Evolutionary conservation across 2,797 vertebrate genomes (phyloP).

Genomic region (Megaceryle alcyon): DNA sequence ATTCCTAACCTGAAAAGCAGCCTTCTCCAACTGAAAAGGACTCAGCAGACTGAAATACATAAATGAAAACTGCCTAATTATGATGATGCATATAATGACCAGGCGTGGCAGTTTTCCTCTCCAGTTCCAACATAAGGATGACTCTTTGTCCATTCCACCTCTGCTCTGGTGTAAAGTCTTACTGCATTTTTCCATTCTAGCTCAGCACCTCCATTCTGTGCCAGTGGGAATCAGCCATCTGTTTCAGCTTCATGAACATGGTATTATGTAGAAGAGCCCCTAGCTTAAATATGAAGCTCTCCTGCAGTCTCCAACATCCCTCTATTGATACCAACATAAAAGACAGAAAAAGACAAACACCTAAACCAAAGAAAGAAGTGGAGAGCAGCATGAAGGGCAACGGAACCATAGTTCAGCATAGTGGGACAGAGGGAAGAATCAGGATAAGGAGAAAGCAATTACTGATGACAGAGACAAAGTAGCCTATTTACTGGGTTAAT

Average conservation of each 20-base stretch:
- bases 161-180: neutral
- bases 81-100: neutral
- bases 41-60: neutral
- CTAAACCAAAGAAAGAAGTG: neutral
- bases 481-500: neutral
- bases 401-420: fast-evolving
- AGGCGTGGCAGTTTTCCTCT: neutral
- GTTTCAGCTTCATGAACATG: neutral
- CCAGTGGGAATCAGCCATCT: neutral
- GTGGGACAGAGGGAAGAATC: neutral
- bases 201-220: neutral
- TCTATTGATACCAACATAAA: neutral
- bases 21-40: neutral
- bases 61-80: neutral
- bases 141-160: neutral
- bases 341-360: neutral
- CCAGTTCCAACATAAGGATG: neutral
- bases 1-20: neutral
- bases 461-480: neutral
- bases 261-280: neutral
- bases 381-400: neutral
- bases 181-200: neutral
- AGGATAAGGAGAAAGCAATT: neutral
- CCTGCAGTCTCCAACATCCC: neutral
- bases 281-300: neutral